These are phyloP conservation scores for Bombus balteatus DNA, from an alignment of 1,140 invertebrate species.

Conservation along the genomic window DNA sequence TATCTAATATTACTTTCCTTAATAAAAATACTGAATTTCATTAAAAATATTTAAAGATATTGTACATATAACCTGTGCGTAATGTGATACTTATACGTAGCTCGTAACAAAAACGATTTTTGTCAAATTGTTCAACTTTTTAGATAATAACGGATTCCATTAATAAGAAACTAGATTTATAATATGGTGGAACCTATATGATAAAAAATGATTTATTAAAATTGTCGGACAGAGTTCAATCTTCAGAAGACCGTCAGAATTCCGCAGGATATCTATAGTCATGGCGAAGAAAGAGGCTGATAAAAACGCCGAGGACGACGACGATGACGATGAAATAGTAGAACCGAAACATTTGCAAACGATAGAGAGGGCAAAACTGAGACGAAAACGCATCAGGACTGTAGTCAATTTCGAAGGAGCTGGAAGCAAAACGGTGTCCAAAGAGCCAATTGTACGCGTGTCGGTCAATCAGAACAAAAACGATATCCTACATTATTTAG, in stretches of 20 bases:
- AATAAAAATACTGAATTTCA: not conserved
- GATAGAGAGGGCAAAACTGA: not conserved
- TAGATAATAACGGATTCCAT: accelerated
- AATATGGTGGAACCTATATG: not conserved
- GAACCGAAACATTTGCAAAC: no score
- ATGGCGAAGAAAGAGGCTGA: conserved; percentile 76
- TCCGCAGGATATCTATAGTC: conserved; percentile 82
- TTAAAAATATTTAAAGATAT: not conserved
- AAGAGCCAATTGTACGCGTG: not conserved
- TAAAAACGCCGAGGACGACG: conserved; percentile 65
- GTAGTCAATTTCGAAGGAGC: not conserved
- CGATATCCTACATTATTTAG: conserved; percentile 72
- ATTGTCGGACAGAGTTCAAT: conserved; percentile 63
- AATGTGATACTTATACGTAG: not conserved
- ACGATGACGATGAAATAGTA: no score
- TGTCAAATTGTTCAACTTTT: no score
- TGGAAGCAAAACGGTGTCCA: conserved; percentile 5
- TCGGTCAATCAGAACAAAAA: conserved; percentile 68
- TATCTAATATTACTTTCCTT: conserved; percentile 21
- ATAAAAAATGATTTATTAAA: no score
- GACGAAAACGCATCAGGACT: conserved; percentile 3
- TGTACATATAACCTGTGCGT: not conserved
- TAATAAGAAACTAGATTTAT: not conserved
- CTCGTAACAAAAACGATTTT: no score
- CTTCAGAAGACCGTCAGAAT: conserved; percentile 84